Evolutionary conservation across 2,797 vertebrate species (phyloP), one percentile per base, ranked within the genome.

Genomic region (Acrossocheilus wenchowensis): DNA sequence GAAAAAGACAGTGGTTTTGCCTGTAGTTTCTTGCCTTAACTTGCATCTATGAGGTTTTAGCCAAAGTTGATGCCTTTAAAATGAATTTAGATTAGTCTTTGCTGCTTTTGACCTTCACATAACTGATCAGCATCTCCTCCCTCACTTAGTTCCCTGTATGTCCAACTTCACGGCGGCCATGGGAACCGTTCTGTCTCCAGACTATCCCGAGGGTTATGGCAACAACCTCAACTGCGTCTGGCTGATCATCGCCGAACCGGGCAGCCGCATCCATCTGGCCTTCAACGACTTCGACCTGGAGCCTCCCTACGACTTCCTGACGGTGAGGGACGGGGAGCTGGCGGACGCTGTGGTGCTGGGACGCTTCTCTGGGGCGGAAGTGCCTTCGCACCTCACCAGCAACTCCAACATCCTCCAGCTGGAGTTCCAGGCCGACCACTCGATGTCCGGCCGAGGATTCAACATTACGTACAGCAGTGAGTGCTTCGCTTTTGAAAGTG

Each of bases 281-380:
- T 99, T 99, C 92, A 99, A 99, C 91, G 98, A 99, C 93, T 99
- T 99, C 90, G 98, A 99, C 92, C 93, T 99, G 90, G 98, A 99
- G 94, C 97, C 98, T 68, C 98, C 99, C 8, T 99, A 99, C 87
- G 98, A 99, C 93, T 99, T 99, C 91, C 96, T 99, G 81, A 98
- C 98, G 4, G 96, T 99, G 93, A 98, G 98, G 95, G 98, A 99
- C 34, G 98, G 98, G 0, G 97, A 99, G 86, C 96, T 97, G 86
- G 92, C 95, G 9, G 97, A 97, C 86, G 96, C 97, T 3, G 94
- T 96, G 0, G 92, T 99, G 86, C 94, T 99, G 36, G 98, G 97
- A 78, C 98, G 97, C 2, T 99, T 98, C 92, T 98, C 98, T 0
- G 98, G 98, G 6, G 97, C 98, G 0, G 98, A 99, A 91, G 98